Evolutionary conservation across 2,888 invertebrate genomes (phyloP).

Genomic region (Heliconius erato): DNA sequence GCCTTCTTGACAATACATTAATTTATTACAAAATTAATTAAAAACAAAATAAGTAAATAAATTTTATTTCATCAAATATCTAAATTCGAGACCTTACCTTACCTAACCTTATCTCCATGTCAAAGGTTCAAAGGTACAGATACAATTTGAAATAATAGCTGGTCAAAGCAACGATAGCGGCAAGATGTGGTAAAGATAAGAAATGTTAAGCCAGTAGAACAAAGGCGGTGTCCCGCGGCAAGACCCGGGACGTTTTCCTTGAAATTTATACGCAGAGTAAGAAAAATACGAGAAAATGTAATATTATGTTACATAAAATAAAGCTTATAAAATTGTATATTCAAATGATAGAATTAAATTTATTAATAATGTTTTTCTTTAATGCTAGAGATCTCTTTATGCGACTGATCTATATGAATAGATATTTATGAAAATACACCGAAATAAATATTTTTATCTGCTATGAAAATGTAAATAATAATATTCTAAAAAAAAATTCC

Average conservation of each 20-base stretch:
- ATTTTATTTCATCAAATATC: not conserved
- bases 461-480: no score
- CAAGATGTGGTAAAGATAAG: slow-evolving; percentile 68
- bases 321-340: slow-evolving; percentile 40
- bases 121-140: not conserved
- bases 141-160: slow-evolving; percentile 46
- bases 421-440: no score
- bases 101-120: not conserved
- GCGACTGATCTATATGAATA: no score
- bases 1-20: no score
- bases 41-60: not conserved
- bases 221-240: slow-evolving; percentile 67
- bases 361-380: not conserved
- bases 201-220: slow-evolving; percentile 70
- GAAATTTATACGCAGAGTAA: slow-evolving; percentile 53
- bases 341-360: slow-evolving; percentile 54
- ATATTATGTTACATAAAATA: not conserved
- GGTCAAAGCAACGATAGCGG: slow-evolving; percentile 65
- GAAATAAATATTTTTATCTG: no score
- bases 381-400: not conserved
- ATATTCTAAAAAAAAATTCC: no score
- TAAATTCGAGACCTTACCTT: not conserved
- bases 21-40: not conserved
- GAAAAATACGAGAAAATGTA: slow-evolving; percentile 26
- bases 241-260: slow-evolving; percentile 57